Base-by-base conservation (phyloP, 2,113 vertebrate species). In the Indicator maculatus region DNA sequence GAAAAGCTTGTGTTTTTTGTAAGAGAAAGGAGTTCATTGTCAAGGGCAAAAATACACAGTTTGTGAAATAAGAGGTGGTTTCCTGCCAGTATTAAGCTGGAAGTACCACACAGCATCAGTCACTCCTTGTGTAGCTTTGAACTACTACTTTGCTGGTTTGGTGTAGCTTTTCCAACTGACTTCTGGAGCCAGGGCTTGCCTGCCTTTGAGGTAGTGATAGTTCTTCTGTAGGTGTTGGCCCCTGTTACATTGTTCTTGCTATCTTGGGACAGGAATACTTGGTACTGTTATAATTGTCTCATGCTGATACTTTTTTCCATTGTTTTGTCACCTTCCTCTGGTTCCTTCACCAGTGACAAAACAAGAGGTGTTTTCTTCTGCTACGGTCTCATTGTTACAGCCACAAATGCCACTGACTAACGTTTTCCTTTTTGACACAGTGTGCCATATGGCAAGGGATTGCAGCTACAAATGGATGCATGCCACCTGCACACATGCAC, bases 301-400 rank as follows among this genome's bases (percentile, higher is more conserved):
- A 28, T 45, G 30, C 58, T 59, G 64, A 79, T 44, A 30, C 12
- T 31, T 75, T 63, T 41, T 38, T 47, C 11, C 26, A 17, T 18
- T 15, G 31, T 73, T 88, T 78, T 80, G 24, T 60, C 67, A 67
- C 18, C 3, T 9, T 47, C 66, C 20, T 58, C 24, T 79, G 9
- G 5, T 89, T 82, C 33, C 36, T 85, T 89, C 59, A 56, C 16
- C 36, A 76, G 9, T 2, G 2, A 33, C 4, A 23, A 58, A 82
- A 21, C 55, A 70, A 3, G 19, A 21, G 59, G 18, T 47, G 21
- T 74, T 83, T 86, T 52, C 7, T 71, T 74, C 72, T 74, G 38
- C 58, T 83, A 3, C 2, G 3, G 10, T 50, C 55, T 24, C 5
- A 1, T n/a, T 4, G 0, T 61, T 71, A 28, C 12, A 67, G 28